A percentile compares a stretch with the other conserved stretches of the same genome.
Evolutionary conservation across 2,113 vertebrate species (phyloP).

Genomic region (Triplophysa tibetana): DNA sequence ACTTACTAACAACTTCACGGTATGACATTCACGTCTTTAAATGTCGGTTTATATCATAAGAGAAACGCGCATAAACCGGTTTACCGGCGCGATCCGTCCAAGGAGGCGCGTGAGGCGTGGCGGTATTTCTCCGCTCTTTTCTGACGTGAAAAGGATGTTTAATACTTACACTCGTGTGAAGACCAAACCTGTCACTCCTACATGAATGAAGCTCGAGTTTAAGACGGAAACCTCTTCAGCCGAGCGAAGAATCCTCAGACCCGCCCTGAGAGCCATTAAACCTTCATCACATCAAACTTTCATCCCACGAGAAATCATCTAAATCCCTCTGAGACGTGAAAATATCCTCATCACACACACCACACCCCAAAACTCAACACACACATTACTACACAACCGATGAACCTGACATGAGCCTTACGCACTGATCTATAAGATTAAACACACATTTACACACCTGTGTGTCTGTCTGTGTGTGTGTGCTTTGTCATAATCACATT

Average conservation of each 20-base stretch:
- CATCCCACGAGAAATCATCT: constrained; percentile 15
- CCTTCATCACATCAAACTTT: neutral
- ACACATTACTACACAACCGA: neutral
- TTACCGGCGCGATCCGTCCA: neutral
- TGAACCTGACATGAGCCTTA: neutral
- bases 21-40: too few species aligned
- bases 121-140: too few species aligned
- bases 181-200: neutral
- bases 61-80: too few species aligned
- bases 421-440: neutral
- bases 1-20: too few species aligned
- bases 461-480: neutral
- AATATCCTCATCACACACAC: constrained; percentile 1
- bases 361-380: constrained; percentile 14
- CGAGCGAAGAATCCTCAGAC: too few species aligned
- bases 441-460: neutral
- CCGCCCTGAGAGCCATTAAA: neutral
- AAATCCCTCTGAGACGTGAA: constrained; percentile 19
- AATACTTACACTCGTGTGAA: neutral
- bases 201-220: neutral
- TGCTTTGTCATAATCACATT: neutral
- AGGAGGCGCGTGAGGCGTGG: neutral
- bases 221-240: neutral
- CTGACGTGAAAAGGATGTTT: neutral
- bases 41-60: too few species aligned